A percentile compares a stretch with the other conserved stretches of the same genome.
phyloP scores from a whole-genome alignment of 2,888 invertebrate genomes.

The Cryptus armator region DNA sequence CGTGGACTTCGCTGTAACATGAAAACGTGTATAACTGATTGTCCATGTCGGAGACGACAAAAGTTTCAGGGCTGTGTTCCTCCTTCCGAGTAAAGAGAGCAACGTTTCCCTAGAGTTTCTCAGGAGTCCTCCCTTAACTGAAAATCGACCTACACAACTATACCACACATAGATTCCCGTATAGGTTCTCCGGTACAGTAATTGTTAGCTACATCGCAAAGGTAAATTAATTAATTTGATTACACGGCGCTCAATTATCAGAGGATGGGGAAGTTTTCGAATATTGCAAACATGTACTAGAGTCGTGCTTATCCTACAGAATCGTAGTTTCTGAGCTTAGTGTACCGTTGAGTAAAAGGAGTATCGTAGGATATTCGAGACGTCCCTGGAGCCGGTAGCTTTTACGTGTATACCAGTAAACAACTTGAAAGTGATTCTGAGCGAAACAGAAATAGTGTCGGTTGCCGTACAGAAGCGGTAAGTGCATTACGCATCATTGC shows the following conservation, averaged over 20 bases:
- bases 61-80: too few relatives aligned
- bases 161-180: too few relatives aligned
- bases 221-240: conserved; percentile 7
- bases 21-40: too few relatives aligned
- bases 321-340: background rate
- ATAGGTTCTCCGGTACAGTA: too few relatives aligned
- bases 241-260: conserved; percentile 13
- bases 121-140: too few relatives aligned
- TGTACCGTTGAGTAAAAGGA: background rate
- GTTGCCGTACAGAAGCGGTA: conserved; percentile 39
- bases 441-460: conserved; percentile 37
- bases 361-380: background rate
- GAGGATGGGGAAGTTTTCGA: background rate
- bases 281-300: background rate
- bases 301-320: background rate
- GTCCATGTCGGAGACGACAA: too few relatives aligned
- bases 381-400: background rate
- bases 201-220: background rate
- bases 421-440: conserved; percentile 51
- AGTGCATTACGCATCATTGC: conserved; percentile 57
- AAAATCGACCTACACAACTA: too few relatives aligned
- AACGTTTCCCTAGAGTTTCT: too few relatives aligned
- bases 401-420: conserved; percentile 37
- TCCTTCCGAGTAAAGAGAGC: too few relatives aligned
- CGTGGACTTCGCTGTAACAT: too few relatives aligned